phyloP scores from a whole-genome alignment of 2,797 vertebrate species.

The Potorous gilbertii region DNA sequence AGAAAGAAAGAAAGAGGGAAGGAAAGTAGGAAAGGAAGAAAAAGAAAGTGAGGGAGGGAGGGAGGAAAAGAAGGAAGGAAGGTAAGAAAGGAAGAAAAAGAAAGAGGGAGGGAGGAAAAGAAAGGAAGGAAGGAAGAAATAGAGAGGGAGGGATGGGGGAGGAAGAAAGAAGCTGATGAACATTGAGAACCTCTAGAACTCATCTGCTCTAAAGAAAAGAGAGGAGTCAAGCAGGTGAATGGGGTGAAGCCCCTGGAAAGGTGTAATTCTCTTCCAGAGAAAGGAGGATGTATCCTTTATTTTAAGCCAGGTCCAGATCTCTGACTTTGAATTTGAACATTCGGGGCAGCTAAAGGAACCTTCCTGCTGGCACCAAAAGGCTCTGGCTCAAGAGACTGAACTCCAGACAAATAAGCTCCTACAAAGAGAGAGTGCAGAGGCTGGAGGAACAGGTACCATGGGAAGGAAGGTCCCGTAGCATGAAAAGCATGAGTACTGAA shows the following conservation, averaged over 20 bases:
- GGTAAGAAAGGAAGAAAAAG: too few species aligned
- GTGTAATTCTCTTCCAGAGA: not conserved
- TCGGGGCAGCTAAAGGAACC: constrained; percentile 86
- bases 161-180: too few species aligned
- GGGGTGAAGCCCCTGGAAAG: too few species aligned
- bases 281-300: not conserved
- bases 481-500: not conserved
- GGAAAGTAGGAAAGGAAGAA: too few species aligned
- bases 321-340: constrained; percentile 84
- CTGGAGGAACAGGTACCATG: constrained; percentile 87
- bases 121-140: too few species aligned
- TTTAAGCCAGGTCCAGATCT: constrained; percentile 82
- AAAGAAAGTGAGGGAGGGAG: fast-evolving
- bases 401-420: constrained; percentile 83
- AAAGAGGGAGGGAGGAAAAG: fast-evolving
- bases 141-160: too few species aligned
- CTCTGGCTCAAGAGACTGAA: constrained; percentile 83
- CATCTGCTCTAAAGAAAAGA: not conserved
- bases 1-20: fast-evolving
- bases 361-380: constrained; percentile 84
- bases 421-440: constrained; percentile 83
- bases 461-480: too few species aligned
- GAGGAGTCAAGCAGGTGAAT: not conserved
- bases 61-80: fast-evolving
- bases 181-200: not conserved